Base-by-base conservation (phyloP, 30 jellyfish, hydroid and myxozoan genomes). In the Chrysaora quinquecirrha region DNA sequence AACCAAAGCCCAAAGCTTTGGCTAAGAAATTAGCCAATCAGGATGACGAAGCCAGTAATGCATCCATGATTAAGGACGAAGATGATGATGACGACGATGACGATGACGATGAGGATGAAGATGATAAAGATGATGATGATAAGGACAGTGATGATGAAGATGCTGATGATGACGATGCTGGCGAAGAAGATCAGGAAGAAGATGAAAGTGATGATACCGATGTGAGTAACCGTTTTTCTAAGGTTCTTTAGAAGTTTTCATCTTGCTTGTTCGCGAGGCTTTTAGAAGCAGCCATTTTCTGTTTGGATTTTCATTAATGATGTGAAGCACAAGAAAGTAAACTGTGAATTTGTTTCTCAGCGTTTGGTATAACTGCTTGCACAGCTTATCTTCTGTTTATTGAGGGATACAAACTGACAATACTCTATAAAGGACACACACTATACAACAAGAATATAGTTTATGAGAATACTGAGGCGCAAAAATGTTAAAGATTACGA, bases 61-160 rank as follows among this genome's bases (percentile, higher is more conserved):
- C 77, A 11, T 74, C 96, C 25, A 30, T 78, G 67, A 38, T 63
- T 18, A 88, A 89, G 21, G 95, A 68, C 34, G 84, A 66, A 7
- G 97, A 80, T 33, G 97, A 89, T 50, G 90, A 89, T 43, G 90
- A 79, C 43, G 96, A 91, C 25, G 86, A 76, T 70, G 98, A 91
- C 18, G 96, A 90, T 27, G 97, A 90, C 19, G 89, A 91, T 19
- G 96, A 91, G 6, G 87, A 84, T 19, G 98, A 91, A 23, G 87
- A 85, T 28, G 97, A 89, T 16, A 89, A 75, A 20, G 93, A 66
- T 0, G 88, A 81, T 9, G 91, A 80, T 4, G 87, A 72, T 54
- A 88, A 61, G 6, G 95, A 72, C 23, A 93, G 78, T 1, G 97
- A 90, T 1, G 80, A 33, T 22, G 87, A 50, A 7, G 93, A 69